Conservation (phyloP, 2,888 invertebrate genomes). For the Pollenia amentaria region DNA sequence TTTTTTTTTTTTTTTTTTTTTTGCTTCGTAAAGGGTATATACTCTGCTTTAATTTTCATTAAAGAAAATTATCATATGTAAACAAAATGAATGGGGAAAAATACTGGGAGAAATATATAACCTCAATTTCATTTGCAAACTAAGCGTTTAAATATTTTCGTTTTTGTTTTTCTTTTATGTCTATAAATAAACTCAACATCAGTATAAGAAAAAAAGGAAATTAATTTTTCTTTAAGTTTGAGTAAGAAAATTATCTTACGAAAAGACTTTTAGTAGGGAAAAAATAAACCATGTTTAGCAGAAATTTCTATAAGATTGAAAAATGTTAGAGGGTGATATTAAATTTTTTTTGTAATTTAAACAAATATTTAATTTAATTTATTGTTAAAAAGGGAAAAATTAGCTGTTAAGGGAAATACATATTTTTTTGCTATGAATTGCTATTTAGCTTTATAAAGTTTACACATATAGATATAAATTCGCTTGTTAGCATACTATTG, state of each 20-base stretch:
- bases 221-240: not conserved
- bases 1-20: not conserved
- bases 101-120: not conserved
- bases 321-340: not conserved
- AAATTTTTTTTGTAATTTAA: too few relatives aligned
- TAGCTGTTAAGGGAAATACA: too few relatives aligned
- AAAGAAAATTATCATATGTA: slow-evolving; percentile 25
- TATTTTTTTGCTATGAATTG: too few relatives aligned
- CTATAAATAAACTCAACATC: not conserved
- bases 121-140: slow-evolving; percentile 15
- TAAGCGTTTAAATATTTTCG: not conserved
- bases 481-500: slow-evolving; percentile 50
- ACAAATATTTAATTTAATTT: too few relatives aligned
- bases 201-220: slow-evolving; percentile 8
- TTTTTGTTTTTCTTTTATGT: not conserved
- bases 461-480: not conserved
- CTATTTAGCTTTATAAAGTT: too few relatives aligned
- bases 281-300: slow-evolving; percentile 65
- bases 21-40: not conserved
- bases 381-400: too few relatives aligned
- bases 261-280: slow-evolving; percentile 38
- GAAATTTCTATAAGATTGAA: not conserved
- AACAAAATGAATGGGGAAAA: not conserved
- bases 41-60: slow-evolving; percentile 18
- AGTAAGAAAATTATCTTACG: slow-evolving; percentile 56